These are phyloP conservation scores for Calliphora vomitoria DNA, from an alignment of 2,888 invertebrate genomes.

Conservation along the genomic window DNA sequence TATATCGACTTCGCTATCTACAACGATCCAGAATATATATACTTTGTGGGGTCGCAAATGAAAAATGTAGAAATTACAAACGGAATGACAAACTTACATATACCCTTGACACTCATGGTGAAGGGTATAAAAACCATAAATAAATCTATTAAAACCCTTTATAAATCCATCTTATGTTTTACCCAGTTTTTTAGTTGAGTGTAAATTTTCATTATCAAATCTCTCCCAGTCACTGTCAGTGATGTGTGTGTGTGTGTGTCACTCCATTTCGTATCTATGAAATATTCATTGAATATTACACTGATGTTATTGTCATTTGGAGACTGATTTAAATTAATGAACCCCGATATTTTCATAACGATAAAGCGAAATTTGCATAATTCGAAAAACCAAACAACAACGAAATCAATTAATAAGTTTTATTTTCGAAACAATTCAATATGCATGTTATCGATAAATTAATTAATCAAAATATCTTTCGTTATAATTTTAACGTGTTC, in stretches of 20 bases:
- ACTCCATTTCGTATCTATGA: slow-evolving; percentile 36
- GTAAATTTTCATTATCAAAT: slow-evolving; percentile 31
- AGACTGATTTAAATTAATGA: slow-evolving; percentile 72
- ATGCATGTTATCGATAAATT: slow-evolving; percentile 36
- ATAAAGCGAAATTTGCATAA: slow-evolving; percentile 57
- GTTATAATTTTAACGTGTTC: slow-evolving; percentile 18
- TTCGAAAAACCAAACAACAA: slow-evolving; percentile 40
- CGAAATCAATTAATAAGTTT: slow-evolving; percentile 57
- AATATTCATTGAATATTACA: slow-evolving; percentile 52
- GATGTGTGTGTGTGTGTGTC: not conserved
- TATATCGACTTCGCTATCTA: too few relatives aligned
- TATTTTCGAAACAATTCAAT: slow-evolving; percentile 9
- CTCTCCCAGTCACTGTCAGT: not conserved
- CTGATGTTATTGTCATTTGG: slow-evolving; percentile 65
- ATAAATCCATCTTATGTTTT: too few relatives aligned
- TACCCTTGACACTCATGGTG: too few relatives aligned
- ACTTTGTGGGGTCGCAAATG: too few relatives aligned
- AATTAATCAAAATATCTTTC: slow-evolving; percentile 62
- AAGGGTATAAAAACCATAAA: too few relatives aligned
- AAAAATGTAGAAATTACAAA: too few relatives aligned
- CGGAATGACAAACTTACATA: too few relatives aligned
- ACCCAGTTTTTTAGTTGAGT: slow-evolving; percentile 26
- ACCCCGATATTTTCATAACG: slow-evolving; percentile 50
- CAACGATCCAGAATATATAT: too few relatives aligned
- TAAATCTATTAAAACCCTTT: too few relatives aligned